Evolutionary conservation across 2,888 invertebrate species (phyloP), one percentile per base, ranked within the genome.

Genomic region (Sarcophaga subvicina): DNA sequence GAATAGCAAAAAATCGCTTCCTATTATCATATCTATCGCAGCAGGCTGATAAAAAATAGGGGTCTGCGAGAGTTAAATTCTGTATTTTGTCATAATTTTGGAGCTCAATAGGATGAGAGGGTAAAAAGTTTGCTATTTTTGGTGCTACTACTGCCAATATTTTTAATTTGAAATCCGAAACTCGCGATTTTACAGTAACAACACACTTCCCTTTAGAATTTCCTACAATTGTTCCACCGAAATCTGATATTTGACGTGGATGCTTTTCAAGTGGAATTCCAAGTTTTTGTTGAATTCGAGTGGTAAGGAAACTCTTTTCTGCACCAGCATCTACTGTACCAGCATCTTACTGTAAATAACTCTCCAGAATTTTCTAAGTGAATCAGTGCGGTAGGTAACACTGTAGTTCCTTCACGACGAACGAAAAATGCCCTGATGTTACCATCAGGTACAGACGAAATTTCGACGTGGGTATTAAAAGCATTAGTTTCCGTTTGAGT

Each of bases 11-110:
- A 37, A 71, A 59, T 80, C 79, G n/a, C 71, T 71, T n/a, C 79
- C 79, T 12, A 79, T 79, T 11, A 79, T 63, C 54, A 79, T 62
- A 47, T 70, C 70, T 45, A 78, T 70, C 11, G 47, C 14, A 22
- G 79, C 14, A 2, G 79, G 70, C 14, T 63, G 12, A 63, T 49
- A 70, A 79, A 79, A 70, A 79, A 14, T 71, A 14, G 2, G 79
- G 70, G 54, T 79, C 79, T 2, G 79, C 70, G 3, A 79, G 25
- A 47, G 45, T 63, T 27, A 70, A 45, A 14, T 54, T 47, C 49
- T 66, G 37, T n/a, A 67, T 66, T 20, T 11, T 66, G 49, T 17
- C 11, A 60, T 54, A 17, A 27, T 47, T n/a, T 37, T 37, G 17
- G 66, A 66, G 6, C 37, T 27, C 12, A 66, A 37, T n/a, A 66